A percentile compares a stretch with the other conserved stretches of the same genome.
Evolutionary conservation across 2,113 vertebrate genomes (phyloP).

Genomic region (Tyrannus savana): DNA sequence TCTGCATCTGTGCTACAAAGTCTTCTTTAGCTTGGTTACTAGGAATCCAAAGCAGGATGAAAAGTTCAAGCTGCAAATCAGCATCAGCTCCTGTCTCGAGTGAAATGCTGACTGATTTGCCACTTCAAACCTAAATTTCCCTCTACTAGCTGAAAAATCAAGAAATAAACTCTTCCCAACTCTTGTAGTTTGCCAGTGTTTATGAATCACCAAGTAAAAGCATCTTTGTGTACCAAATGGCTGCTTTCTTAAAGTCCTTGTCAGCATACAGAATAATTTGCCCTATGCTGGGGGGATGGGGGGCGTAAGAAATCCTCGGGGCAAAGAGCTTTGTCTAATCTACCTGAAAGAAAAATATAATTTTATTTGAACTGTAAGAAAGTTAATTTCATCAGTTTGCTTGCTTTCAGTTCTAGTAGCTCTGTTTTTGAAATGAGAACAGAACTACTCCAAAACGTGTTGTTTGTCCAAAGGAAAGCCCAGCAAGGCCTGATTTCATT

Average conservation of each 20-base stretch:
- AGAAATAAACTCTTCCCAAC: background rate
- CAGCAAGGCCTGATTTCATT: background rate
- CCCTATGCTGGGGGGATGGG: background rate
- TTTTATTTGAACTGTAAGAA: background rate
- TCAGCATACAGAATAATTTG: background rate
- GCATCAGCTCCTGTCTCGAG: background rate
- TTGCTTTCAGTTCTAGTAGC: background rate
- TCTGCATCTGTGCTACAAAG: background rate
- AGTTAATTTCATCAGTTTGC: background rate
- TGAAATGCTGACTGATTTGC: background rate
- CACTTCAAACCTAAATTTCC: background rate
- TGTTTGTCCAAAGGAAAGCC: background rate
- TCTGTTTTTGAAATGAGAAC: background rate
- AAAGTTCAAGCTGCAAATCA: background rate
- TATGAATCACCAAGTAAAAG: background rate
- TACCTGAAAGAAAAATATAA: background rate
- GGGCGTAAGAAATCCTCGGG: too few species aligned
- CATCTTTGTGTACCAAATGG: background rate
- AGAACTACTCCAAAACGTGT: fast-evolving
- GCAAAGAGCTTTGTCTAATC: background rate
- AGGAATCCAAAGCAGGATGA: background rate
- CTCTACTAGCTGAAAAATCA: background rate
- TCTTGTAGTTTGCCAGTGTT: background rate
- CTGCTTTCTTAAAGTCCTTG: background rate
- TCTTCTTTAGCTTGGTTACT: background rate